Percentiles rank a stretch among this genome's conserved stretches.
Conservation (phyloP, 2,888 invertebrate species). For the Apotomis turbidana region DNA sequence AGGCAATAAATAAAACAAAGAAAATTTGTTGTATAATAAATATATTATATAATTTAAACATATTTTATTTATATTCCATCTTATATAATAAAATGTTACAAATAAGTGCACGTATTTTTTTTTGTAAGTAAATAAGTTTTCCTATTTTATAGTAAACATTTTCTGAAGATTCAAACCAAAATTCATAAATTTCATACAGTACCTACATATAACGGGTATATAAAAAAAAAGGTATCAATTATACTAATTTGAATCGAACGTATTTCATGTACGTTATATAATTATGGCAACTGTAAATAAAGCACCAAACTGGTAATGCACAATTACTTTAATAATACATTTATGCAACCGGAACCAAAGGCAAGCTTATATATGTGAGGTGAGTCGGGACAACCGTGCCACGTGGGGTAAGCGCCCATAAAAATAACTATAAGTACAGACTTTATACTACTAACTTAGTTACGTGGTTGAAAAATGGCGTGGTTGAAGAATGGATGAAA, state of each 20-base stretch:
- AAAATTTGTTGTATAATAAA: slow-evolving; percentile 56
- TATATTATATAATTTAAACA: slow-evolving; percentile 63
- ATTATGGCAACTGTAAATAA: neutral
- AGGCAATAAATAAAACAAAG: slow-evolving; percentile 38
- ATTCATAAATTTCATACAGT: neutral
- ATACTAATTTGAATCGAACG: no score
- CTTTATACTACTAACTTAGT: no score
- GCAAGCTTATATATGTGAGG: no score
- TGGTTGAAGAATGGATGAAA: no score
- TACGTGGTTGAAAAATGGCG: no score
- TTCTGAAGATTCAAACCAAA: neutral
- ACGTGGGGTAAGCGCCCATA: no score
- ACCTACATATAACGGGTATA: neutral
- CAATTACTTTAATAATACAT: neutral
- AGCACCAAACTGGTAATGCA: neutral
- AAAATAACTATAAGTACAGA: no score
- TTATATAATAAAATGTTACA: slow-evolving; percentile 50
- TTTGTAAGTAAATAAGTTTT: neutral
- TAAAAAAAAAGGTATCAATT: no score
- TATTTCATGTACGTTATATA: neutral
- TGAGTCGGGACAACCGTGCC: no score
- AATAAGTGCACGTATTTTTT: slow-evolving; percentile 31
- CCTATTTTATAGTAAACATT: neutral
- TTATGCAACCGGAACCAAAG: neutral
- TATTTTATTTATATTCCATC: slow-evolving; percentile 50